A percentile compares a stretch with the other conserved stretches of the same genome.
Conservation (phyloP, 2,113 vertebrate species). For the Zosterops lateralis region DNA sequence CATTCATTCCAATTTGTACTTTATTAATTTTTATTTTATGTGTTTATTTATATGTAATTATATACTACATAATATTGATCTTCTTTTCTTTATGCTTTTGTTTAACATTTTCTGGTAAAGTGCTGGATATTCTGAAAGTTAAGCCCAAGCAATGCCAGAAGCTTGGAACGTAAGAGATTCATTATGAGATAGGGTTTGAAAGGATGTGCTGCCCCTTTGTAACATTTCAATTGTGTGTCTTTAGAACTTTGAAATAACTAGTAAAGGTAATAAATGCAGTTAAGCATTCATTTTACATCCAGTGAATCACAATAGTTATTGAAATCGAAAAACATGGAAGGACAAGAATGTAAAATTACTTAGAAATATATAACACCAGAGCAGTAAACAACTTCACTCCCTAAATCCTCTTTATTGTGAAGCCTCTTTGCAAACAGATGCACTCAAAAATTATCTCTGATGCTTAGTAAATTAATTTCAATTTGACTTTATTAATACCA, state of each 20-base stretch:
- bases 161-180: not conserved
- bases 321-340: not conserved
- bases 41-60: not conserved
- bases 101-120: not conserved
- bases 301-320: not conserved
- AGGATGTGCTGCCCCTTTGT: not conserved
- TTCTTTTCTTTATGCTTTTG: not conserved
- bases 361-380: not conserved
- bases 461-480: slow-evolving; percentile 48
- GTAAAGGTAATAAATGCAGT: not conserved
- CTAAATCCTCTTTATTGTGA: not conserved
- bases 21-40: not conserved
- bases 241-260: not conserved
- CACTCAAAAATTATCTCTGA: not conserved
- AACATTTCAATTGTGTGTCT: not conserved
- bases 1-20: not conserved
- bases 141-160: not conserved
- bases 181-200: not conserved
- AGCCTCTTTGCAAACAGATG: not conserved
- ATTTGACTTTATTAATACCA: slow-evolving; percentile 18
- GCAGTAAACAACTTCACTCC: not conserved
- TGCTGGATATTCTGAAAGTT: not conserved
- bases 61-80: not conserved
- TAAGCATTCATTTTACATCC: not conserved
- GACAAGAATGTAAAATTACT: not conserved